These are phyloP conservation scores for Metaphire vulgaris DNA, from an alignment of 1,140 invertebrate species.

Conservation along the genomic window DNA sequence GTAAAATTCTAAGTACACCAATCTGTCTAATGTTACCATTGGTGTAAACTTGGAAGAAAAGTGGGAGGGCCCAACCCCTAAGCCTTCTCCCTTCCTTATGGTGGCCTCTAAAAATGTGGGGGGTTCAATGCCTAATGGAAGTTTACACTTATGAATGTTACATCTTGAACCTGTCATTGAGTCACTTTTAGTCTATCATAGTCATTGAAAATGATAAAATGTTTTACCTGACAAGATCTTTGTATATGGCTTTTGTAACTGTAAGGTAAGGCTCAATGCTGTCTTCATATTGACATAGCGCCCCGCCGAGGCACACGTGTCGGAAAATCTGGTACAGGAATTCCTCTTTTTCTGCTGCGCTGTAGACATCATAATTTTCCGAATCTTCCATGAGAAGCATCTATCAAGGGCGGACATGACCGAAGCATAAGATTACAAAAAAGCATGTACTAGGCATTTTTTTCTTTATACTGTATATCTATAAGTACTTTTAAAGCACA, in stretches of 20 bases:
- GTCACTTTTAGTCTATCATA: too few relatives aligned
- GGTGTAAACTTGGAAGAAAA: too few relatives aligned
- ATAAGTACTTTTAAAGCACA: neutral
- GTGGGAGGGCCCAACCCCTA: too few relatives aligned
- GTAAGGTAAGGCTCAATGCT: slow-evolving; percentile 57
- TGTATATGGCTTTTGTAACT: slow-evolving; percentile 58
- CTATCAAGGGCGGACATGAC: slow-evolving; percentile 36
- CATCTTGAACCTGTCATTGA: too few relatives aligned
- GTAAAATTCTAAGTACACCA: too few relatives aligned
- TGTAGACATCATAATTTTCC: slow-evolving; percentile 54
- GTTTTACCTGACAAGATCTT: slow-evolving; percentile 58
- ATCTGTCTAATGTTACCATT: too few relatives aligned
- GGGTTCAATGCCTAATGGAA: too few relatives aligned
- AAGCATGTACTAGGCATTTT: neutral
- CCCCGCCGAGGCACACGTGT: slow-evolving; percentile 59
- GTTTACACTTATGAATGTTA: too few relatives aligned
- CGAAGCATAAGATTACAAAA: neutral
- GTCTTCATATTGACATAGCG: slow-evolving; percentile 61
- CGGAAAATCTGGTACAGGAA: slow-evolving; percentile 60
- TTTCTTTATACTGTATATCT: neutral
- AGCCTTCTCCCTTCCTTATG: too few relatives aligned
- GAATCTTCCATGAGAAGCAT: slow-evolving; percentile 57
- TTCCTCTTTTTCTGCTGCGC: slow-evolving; percentile 55
- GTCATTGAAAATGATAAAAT: too few relatives aligned
- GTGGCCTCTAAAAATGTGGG: too few relatives aligned